phyloP scores from a whole-genome alignment of 2,888 invertebrate genomes.

The Andricus quercusramuli region DNA sequence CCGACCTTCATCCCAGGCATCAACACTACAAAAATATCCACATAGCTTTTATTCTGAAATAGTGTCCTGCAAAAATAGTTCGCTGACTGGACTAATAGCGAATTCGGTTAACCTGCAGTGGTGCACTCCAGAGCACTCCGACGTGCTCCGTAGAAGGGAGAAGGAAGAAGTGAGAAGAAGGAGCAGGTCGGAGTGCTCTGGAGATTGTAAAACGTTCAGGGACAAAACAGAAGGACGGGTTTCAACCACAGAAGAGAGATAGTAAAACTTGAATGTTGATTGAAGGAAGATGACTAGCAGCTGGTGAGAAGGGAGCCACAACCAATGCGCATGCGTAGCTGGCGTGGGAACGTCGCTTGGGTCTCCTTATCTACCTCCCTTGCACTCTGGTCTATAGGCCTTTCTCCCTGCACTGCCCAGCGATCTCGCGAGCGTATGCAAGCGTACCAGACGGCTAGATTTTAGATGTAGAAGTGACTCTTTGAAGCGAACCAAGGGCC shows the following conservation, averaged over 20 bases:
- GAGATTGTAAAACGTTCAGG: conserved; percentile 37
- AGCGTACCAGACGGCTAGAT: not conserved
- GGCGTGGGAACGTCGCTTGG: conserved; percentile 75
- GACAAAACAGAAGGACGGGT: conserved; percentile 47
- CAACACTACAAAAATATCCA: too few species aligned
- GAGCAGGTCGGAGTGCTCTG: not conserved
- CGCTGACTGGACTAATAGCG: too few species aligned
- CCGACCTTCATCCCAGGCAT: too few species aligned
- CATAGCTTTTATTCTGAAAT: too few species aligned
- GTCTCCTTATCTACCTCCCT: conserved; percentile 57
- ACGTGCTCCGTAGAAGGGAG: too few species aligned
- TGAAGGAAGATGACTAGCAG: conserved; percentile 44
- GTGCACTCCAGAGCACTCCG: too few species aligned
- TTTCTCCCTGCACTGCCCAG: conserved; percentile 28
- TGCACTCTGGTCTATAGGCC: not conserved
- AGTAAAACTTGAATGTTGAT: conserved; percentile 46
- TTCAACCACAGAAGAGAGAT: conserved; percentile 48
- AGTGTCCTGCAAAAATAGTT: too few species aligned
- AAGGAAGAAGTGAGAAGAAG: too few species aligned
- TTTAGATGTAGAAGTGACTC: not conserved
- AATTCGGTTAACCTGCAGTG: too few species aligned
- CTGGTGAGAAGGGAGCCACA: conserved; percentile 48
- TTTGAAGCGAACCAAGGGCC: conserved; percentile 57
- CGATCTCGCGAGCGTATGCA: conserved; percentile 7
- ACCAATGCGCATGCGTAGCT: conserved; percentile 70